Conservation (phyloP, 2,888 invertebrate genomes). For the Melitaea athalia region DNA sequence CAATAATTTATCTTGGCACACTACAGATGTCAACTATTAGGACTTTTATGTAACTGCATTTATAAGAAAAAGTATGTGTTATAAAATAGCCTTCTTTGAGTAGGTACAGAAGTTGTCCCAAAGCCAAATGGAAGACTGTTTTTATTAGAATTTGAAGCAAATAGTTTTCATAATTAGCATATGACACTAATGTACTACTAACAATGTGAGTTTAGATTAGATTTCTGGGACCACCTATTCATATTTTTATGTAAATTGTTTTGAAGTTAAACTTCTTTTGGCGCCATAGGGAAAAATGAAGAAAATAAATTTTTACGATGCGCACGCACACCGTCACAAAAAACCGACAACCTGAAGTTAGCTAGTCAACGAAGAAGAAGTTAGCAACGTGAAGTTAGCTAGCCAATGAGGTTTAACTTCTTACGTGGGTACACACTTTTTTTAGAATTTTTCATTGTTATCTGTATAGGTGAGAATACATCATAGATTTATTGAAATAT, state of each 20-base stretch:
- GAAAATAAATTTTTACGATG: too few species aligned
- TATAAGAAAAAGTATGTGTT: neutral
- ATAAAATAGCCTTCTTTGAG: neutral
- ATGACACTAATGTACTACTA: neutral
- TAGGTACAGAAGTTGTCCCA: slow-evolving; percentile 8
- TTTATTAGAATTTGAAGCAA: slow-evolving; percentile 1
- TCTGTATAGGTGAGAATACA: too few species aligned
- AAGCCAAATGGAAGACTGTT: slow-evolving; percentile 21
- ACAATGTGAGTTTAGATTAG: neutral
- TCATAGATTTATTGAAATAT: neutral
- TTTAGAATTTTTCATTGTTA: too few species aligned
- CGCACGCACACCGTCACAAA: too few species aligned
- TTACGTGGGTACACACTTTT: too few species aligned
- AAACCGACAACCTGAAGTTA: too few species aligned
- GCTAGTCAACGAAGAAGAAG: too few species aligned
- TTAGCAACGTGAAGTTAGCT: too few species aligned
- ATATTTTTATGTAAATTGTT: neutral
- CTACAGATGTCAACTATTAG: too few species aligned
- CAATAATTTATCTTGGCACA: too few species aligned
- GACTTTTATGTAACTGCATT: too few species aligned
- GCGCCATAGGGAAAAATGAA: neutral
- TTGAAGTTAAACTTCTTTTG: neutral
- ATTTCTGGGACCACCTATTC: neutral
- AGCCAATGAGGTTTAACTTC: too few species aligned
- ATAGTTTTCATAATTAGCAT: neutral